Percentiles rank a stretch among this genome's conserved stretches.
Conservation (phyloP, 2,797 vertebrate genomes). For the Gymnopithys bicolor region DNA sequence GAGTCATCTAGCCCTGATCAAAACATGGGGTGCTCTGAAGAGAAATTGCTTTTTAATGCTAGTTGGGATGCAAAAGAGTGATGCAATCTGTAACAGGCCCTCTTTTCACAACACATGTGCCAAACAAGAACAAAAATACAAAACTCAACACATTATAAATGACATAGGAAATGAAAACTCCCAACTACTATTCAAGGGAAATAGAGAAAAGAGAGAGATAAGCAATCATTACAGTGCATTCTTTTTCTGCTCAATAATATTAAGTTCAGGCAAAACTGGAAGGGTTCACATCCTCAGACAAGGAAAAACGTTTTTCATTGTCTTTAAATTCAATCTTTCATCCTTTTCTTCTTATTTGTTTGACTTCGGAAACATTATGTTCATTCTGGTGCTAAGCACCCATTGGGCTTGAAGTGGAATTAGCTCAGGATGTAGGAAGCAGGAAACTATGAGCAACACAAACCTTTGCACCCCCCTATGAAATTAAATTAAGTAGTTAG, state of each 20-base stretch:
- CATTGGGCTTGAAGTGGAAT: constrained; percentile 44
- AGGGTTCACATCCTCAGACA: constrained; percentile 41
- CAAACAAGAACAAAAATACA: constrained; percentile 63
- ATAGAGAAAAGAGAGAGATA: constrained; percentile 64
- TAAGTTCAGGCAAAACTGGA: constrained; percentile 47
- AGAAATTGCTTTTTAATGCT: not conserved
- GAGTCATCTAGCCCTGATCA: not conserved
- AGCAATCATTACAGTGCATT: constrained; percentile 50
- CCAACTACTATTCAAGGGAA: constrained; percentile 24
- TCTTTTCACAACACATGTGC: constrained; percentile 16
- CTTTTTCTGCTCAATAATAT: constrained; percentile 62
- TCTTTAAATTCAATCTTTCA: constrained; percentile 50
- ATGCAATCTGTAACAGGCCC: not conserved
- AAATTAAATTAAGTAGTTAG: constrained; percentile 61
- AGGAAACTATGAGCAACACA: not conserved
- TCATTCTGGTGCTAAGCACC: constrained; percentile 59
- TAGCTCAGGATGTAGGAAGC: constrained; percentile 26
- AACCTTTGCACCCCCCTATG: constrained; percentile 29
- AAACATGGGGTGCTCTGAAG: not conserved
- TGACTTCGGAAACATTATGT: constrained; percentile 41
- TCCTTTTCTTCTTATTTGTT: constrained; percentile 56
- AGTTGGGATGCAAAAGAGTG: not conserved
- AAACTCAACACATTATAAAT: constrained; percentile 64
- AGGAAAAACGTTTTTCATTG: constrained; percentile 67
- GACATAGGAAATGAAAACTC: constrained; percentile 71